Evolutionary conservation across 2,888 invertebrate species (phyloP), one percentile per base, ranked within the genome.

Genomic region (Perizoma affinitatum): DNA sequence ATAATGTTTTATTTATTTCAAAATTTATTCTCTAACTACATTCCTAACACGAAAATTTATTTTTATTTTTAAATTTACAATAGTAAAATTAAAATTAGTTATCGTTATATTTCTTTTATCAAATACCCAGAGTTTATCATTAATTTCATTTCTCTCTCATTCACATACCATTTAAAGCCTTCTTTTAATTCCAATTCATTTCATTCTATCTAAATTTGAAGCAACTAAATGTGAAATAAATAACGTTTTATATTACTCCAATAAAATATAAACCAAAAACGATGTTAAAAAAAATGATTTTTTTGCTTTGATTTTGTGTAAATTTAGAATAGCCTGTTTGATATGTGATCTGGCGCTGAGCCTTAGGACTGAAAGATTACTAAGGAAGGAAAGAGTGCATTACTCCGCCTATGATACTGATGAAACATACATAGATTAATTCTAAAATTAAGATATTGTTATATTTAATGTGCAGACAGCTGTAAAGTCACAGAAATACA

Each of bases 1-100:
- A 51, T 46, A 42, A 6, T 46, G 52, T 63, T 63, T 51, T 58
- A 53, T 40, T 36, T 51, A 66, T 71, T 58, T 63, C 40, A 47
- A 48, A 77, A 78, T 85, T 86, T 85, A 83, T 84, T 86, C 65
- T 68, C 88, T 89, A 89, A 75, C 88, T 88, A 89, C 84, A 59
- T 75, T 68, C 73, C 81, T 87, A 80, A 76, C 71, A 69, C 76
- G 61, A 78, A 66, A 65, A 63, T 76, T 76, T 62, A 64, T 72
- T 75, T 69, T 72, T 68, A 70, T 69, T 76, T 77, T 80, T 22
- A 22, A 82, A 82, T 78, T 80, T 78, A 85, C 82, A 78, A 78
- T 82, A 82, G 70, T 79, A 79, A 79, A 79, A 80, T 79, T 78
- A 79, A 68, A 22, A 22, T 6, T 38, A 38, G 1, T 71, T 68